phyloP scores from a whole-genome alignment of 2,113 vertebrate species.

The Cyprinus carpio region DNA sequence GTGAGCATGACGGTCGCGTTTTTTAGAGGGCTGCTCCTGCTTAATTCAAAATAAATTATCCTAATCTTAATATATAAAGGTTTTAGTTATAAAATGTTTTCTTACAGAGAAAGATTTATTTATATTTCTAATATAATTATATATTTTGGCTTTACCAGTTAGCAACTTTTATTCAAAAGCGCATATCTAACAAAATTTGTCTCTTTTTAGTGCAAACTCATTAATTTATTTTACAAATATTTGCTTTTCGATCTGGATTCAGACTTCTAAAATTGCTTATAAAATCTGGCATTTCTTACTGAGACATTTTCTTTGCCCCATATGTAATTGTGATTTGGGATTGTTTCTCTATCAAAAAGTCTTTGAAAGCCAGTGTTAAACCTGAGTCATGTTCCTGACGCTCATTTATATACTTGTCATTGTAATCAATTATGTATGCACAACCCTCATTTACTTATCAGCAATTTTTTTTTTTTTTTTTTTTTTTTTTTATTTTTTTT shows the following conservation, averaged over 20 bases:
- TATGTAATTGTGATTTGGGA: background rate
- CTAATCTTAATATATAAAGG: conserved; percentile 39
- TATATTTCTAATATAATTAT: conserved; percentile 73
- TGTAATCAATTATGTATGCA: conserved; percentile 18
- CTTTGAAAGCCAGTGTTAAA: background rate
- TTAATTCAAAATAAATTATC: conserved; percentile 12
- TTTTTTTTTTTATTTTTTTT: background rate
- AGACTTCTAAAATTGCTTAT: too few species aligned
- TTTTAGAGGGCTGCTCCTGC: background rate
- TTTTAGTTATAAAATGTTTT: conserved; percentile 63
- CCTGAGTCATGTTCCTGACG: background rate
- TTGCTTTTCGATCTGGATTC: background rate
- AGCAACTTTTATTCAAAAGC: conserved; percentile 43
- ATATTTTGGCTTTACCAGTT: conserved; percentile 63
- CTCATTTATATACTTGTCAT: background rate
- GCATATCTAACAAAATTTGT: conserved; percentile 29
- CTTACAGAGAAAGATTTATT: conserved; percentile 63
- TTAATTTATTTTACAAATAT: background rate
- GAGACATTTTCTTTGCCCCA: background rate
- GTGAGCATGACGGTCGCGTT: background rate
- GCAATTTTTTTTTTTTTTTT: too few species aligned
- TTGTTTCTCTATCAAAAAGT: background rate
- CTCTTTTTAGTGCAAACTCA: background rate
- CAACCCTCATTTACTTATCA: background rate
- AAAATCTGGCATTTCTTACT: background rate